Base-by-base conservation (phyloP, 2,113 vertebrate species). In the Rhabdomys dilectus region DNA sequence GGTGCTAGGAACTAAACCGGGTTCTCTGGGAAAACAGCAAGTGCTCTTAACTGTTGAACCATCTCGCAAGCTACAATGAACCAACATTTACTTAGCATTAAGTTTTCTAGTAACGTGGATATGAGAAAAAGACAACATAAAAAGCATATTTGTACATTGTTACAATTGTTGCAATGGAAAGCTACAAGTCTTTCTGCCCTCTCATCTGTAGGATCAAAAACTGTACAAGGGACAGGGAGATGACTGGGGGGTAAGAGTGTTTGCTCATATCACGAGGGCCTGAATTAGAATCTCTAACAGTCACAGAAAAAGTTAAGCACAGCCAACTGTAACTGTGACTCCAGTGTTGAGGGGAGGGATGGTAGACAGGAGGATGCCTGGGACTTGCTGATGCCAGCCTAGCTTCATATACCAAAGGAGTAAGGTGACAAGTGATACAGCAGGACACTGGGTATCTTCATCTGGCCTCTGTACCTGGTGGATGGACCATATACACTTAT, bases 141-240 rank as follows among this genome's bases (percentile, higher is more conserved):
- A 90, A 93, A 80, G 26, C 7, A 75, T 89, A 73, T n/a, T 91
- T 77, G 72, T 48, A 91, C 70, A 12, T 91, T 90, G 84, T 58
- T 85, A 77, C 31, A 56, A 91, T 36, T 24, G 58, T 7, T 58
- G 87, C 29, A 94, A 21, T 58, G 85, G 53, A 31, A 87, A 95
- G 82, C 34, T 26, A 6, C 51, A 76, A 45, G 7, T 39, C 7
- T 73, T 93, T 82, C 26, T 84, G 39, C 34, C 82, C 31, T 36
- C 0, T 34, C n/a, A 66, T 15, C 36, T 89, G 31, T 60, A 39
- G 53, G 48, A 78, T 87, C 73, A 88, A 39, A 60, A 82, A 1
- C n/a, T 42, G 22, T 22, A 82, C 53, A 62, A 29, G 81, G 7
- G 1, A 4, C 3, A 24, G 1, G 12, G 56, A 39, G 22, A 62